These are phyloP conservation scores for Conus ventricosus DNA, from an alignment of 1,140 invertebrate genomes.

Conservation along the genomic window DNA sequence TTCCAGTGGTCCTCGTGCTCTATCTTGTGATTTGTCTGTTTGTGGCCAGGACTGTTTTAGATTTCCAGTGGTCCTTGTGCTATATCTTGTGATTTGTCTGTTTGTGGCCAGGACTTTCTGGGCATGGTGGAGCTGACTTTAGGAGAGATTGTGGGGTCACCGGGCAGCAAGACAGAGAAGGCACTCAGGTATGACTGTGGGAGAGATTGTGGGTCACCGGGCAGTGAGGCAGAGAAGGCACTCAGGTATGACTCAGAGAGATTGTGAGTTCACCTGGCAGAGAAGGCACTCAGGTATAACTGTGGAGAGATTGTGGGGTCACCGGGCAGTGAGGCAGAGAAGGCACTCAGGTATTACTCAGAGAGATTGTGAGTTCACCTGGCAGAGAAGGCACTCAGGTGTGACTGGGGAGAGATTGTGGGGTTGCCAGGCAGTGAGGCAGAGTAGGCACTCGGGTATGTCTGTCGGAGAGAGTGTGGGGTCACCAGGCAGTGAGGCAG, in stretches of 20 bases:
- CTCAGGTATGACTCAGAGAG: constrained; percentile 56
- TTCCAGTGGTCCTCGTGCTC: background rate
- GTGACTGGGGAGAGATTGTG: too few species aligned
- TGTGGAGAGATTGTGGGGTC: too few species aligned
- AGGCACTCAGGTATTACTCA: too few species aligned
- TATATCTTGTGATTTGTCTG: background rate
- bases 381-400: too few species aligned
- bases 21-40: too few species aligned
- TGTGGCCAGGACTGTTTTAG: constrained; percentile 70
- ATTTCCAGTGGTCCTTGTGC: background rate
- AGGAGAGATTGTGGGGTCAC: constrained; percentile 76
- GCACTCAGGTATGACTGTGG: background rate
- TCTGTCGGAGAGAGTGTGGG: too few species aligned
- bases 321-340: too few species aligned
- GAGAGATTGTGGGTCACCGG: too few species aligned
- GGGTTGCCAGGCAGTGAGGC: background rate
- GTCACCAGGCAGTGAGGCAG: constrained; percentile 6
- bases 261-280: constrained; percentile 51
- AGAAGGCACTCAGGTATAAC: constrained; percentile 24
- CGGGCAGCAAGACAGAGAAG: constrained; percentile 25
- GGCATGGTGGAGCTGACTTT: constrained; percentile 76
- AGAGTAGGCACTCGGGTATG: too few species aligned
- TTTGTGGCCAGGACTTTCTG: constrained; percentile 75
- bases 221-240: too few species aligned
- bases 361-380: constrained; percentile 68